These are phyloP conservation scores for Charaxes varanes DNA, from an alignment of 1,140 invertebrate genomes.

Conservation along the genomic window DNA sequence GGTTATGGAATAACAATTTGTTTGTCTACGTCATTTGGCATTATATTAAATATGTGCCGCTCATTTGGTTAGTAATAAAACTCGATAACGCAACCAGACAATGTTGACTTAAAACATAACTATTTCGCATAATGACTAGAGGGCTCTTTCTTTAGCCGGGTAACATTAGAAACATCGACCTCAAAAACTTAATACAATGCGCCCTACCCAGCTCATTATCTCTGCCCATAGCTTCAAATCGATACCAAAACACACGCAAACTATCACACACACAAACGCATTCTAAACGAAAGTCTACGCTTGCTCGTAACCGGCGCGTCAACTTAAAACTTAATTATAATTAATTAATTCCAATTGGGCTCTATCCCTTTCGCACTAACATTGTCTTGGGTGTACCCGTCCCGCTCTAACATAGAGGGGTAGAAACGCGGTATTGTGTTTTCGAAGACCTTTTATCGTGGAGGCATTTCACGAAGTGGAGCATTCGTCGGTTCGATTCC, in stretches of 20 bases:
- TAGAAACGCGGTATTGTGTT: constrained; percentile 65
- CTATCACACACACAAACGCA: constrained; percentile 49
- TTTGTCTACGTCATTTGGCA: constrained; percentile 1
- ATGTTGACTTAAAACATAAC: constrained; percentile 1
- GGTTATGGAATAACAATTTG: constrained; percentile 1
- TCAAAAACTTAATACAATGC: constrained; percentile 67
- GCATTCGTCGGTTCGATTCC: constrained; percentile 64
- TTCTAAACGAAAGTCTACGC: constrained; percentile 69
- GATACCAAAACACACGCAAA: constrained; percentile 60
- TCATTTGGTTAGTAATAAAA: constrained; percentile 3
- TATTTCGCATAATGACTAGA: constrained; percentile 1
- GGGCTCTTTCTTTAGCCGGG: constrained; percentile 11
- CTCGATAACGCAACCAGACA: background rate
- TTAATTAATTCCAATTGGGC: constrained; percentile 81
- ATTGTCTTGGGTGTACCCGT: constrained; percentile 46
- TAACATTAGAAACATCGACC: constrained; percentile 38
- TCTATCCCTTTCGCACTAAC: constrained; percentile 50
- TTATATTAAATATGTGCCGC: background rate
- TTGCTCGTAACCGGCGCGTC: constrained; percentile 75
- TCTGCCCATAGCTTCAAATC: constrained; percentile 66
- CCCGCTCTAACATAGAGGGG: constrained; percentile 47
- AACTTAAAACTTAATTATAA: constrained; percentile 87
- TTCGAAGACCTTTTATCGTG: constrained; percentile 70
- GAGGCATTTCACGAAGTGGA: constrained; percentile 63
- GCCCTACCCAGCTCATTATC: constrained; percentile 68